These are phyloP conservation scores for Machaerirhynchus nigripectus DNA, from an alignment of 2,113 vertebrate species.

Conservation along the genomic window DNA sequence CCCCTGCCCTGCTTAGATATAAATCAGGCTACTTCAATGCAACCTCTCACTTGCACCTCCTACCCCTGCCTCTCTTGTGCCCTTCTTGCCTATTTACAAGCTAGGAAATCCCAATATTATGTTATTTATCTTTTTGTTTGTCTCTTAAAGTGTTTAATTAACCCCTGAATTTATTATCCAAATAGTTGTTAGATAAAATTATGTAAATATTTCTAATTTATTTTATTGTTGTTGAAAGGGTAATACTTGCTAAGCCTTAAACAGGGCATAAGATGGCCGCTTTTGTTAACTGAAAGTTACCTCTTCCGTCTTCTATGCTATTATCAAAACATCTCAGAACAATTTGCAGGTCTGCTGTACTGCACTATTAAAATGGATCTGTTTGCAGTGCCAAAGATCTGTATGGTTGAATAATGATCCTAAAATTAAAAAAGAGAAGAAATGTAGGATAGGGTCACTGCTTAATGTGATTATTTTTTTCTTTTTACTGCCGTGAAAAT, in stretches of 20 bases:
- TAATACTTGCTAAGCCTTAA: neutral
- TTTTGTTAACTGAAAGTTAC: neutral
- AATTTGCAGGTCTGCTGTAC: neutral
- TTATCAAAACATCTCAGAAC: neutral
- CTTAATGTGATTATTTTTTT: rapidly evolving
- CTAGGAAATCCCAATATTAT: neutral
- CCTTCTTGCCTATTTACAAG: neutral
- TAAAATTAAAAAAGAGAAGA: neutral
- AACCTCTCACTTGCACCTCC: rapidly evolving
- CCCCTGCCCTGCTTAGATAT: rapidly evolving
- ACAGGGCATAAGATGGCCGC: neutral
- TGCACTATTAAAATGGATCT: neutral
- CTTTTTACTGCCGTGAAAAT: rapidly evolving
- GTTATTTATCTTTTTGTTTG: neutral
- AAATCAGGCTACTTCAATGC: neutral
- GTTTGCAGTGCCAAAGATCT: neutral
- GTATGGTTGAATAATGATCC: neutral
- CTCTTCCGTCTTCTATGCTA: neutral
- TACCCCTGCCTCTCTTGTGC: rapidly evolving
- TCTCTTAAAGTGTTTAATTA: neutral
- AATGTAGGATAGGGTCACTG: neutral
- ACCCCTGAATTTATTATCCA: neutral
- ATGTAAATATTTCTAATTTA: rapidly evolving
- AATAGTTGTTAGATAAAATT: neutral
- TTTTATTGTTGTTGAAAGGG: neutral